phyloP scores from a whole-genome alignment of 35 echinoderm and acorn worm species.

The Nesometra sesokonis region DNA sequence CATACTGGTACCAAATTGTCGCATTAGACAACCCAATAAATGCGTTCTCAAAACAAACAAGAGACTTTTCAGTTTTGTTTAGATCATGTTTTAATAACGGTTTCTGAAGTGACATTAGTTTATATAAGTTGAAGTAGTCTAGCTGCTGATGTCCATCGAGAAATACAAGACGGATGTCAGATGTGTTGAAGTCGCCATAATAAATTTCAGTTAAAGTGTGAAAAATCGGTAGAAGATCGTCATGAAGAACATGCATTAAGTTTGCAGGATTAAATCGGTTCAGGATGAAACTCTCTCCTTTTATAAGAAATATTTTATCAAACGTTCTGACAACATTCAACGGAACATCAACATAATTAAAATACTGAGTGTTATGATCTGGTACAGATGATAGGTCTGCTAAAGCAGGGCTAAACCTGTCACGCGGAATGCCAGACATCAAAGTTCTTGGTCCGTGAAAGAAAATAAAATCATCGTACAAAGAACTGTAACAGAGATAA shows the following conservation, averaged over 20 bases:
- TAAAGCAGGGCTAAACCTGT: slow-evolving; percentile 65
- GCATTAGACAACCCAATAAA: slow-evolving; percentile 60
- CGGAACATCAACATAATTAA: slow-evolving; percentile 50
- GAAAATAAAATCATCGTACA: slow-evolving; percentile 58
- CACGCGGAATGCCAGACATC: slow-evolving; percentile 37
- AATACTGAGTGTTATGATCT: slow-evolving; percentile 97
- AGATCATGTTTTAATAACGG: slow-evolving; percentile 57
- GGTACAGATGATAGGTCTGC: slow-evolving; percentile 73
- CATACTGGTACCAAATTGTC: slow-evolving; percentile 96
- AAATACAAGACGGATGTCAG: slow-evolving; percentile 14
- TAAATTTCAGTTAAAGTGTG: slow-evolving; percentile 32
- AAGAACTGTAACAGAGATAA: slow-evolving; percentile 62
- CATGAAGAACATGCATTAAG: slow-evolving; percentile 94
- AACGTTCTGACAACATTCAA: slow-evolving; percentile 2
- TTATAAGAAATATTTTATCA: not conserved
- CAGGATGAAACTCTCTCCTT: slow-evolving; percentile 59
- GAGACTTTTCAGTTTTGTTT: not conserved
- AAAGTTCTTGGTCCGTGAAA: slow-evolving; percentile 44
- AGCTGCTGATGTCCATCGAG: slow-evolving; percentile 48
- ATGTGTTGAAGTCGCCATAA: not conserved
- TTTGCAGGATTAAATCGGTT: slow-evolving; percentile 85
- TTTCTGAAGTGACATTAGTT: slow-evolving; percentile 29
- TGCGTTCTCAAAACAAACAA: slow-evolving; percentile 69
- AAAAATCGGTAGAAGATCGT: slow-evolving; percentile 82
- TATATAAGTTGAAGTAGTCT: slow-evolving; percentile 57